Conservation (phyloP, 1,140 invertebrate species). For the Pinna nobilis region DNA sequence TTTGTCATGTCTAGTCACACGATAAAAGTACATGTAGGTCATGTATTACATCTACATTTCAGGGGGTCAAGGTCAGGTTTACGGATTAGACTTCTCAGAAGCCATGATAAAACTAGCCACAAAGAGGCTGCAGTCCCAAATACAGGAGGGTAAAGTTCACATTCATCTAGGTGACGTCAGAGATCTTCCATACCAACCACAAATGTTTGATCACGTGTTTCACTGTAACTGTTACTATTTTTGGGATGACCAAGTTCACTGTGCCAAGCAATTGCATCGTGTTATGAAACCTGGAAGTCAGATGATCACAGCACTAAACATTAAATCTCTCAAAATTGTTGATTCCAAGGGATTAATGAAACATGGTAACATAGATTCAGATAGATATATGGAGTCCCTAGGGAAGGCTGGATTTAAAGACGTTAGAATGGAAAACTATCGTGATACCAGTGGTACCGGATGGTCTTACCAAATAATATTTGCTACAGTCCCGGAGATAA, state of each 20-base stretch:
- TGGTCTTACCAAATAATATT: too few relatives aligned
- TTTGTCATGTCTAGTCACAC: too few relatives aligned
- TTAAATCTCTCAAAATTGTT: conserved; percentile 18
- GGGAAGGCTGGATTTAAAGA: conserved; percentile 54
- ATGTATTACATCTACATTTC: conserved; percentile 27
- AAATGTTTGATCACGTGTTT: conserved; percentile 58
- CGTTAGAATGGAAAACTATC: conserved; percentile 45
- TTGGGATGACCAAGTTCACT: conserved; percentile 48
- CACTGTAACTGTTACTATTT: conserved; percentile 66
- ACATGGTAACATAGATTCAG: conserved; percentile 47
- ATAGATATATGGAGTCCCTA: conserved; percentile 53
- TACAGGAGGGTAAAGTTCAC: conserved; percentile 47
- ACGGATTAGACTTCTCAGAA: conserved; percentile 58
- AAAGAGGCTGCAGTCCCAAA: conserved; percentile 24
- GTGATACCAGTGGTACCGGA: neutral
- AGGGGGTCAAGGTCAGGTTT: conserved; percentile 59
- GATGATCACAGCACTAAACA: conserved; percentile 54
- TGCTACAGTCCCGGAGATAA: too few relatives aligned
- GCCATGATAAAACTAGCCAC: conserved; percentile 51
- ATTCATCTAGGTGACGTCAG: conserved; percentile 42
- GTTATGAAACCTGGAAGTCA: conserved; percentile 59
- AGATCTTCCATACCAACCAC: conserved; percentile 46
- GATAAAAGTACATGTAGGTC: too few relatives aligned
- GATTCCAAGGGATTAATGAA: conserved; percentile 44
- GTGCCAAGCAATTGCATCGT: conserved; percentile 51